Conservation (phyloP, 2,113 vertebrate genomes). For the Megalops atlanticus region DNA sequence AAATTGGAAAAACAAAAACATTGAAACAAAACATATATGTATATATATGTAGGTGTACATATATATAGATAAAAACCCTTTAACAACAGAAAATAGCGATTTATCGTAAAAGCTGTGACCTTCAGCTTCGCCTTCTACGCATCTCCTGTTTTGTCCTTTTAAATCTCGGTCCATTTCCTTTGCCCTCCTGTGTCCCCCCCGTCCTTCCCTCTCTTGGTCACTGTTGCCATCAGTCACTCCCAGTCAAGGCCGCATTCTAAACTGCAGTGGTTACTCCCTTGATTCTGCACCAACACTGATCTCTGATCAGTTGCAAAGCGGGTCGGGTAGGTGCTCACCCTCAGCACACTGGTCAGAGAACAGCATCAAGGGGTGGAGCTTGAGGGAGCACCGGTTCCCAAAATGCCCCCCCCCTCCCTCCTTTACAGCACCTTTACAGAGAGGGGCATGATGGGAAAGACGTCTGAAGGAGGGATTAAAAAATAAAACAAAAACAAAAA, state of each 20-base stretch:
- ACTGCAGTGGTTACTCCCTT: neutral
- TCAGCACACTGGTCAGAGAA: neutral
- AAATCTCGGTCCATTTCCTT: neutral
- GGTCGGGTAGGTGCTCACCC: neutral
- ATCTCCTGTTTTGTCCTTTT: neutral
- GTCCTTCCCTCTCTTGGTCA: neutral
- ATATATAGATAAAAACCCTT: constrained; percentile 37
- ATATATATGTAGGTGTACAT: constrained; percentile 39
- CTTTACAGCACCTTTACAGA: neutral
- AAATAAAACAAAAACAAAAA: constrained; percentile 2
- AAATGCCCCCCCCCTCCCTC: neutral
- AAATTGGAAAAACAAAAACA: constrained; percentile 43
- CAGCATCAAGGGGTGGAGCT: neutral
- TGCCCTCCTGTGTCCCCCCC: neutral
- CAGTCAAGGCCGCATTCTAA: neutral
- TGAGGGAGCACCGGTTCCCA: no score
- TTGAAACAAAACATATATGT: constrained; percentile 43
- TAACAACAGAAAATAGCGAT: constrained; percentile 37
- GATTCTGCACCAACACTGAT: neutral
- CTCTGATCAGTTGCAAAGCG: neutral
- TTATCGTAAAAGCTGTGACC: neutral
- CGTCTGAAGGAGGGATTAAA: neutral
- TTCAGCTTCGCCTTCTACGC: neutral
- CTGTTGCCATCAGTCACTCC: neutral
- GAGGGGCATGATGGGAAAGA: neutral